Conservation (phyloP, 2,113 vertebrate species). For the Chamaetylas fuelleborni region DNA sequence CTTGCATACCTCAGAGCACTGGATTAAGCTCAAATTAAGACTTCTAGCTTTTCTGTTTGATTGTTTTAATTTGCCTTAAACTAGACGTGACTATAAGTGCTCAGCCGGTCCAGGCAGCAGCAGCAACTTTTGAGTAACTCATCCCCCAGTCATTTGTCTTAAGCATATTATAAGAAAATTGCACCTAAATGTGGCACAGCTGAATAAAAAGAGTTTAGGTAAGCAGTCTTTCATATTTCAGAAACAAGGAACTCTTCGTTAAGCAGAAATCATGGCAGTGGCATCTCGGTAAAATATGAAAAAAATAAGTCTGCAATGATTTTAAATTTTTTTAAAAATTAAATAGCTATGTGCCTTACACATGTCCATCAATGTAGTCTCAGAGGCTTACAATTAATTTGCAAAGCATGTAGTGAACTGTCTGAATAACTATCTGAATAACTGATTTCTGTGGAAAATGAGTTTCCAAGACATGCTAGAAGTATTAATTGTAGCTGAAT, state of each 20-base stretch:
- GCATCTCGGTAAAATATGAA: background rate
- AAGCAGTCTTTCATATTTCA: background rate
- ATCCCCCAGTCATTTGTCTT: background rate
- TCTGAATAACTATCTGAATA: background rate
- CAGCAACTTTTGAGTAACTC: background rate
- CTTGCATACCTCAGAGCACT: background rate
- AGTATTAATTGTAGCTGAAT: background rate
- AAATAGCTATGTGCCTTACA: background rate
- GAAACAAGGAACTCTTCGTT: background rate
- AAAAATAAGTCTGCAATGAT: background rate
- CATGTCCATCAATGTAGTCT: background rate
- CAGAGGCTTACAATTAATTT: background rate
- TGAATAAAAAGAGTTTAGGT: background rate
- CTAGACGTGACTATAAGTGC: background rate
- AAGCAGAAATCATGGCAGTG: background rate
- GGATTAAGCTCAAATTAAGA: background rate
- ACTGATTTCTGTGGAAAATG: background rate
- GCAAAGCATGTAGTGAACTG: background rate
- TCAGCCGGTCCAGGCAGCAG: background rate
- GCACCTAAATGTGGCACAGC: background rate
- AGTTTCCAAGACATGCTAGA: background rate
- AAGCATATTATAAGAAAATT: background rate
- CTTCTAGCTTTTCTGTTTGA: background rate
- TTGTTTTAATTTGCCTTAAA: background rate
- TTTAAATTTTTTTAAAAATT: background rate